Percentiles rank a stretch among this genome's conserved stretches.
Evolutionary conservation across 2,888 invertebrate genomes (phyloP).

Genomic region (Lomographa bimaculata): DNA sequence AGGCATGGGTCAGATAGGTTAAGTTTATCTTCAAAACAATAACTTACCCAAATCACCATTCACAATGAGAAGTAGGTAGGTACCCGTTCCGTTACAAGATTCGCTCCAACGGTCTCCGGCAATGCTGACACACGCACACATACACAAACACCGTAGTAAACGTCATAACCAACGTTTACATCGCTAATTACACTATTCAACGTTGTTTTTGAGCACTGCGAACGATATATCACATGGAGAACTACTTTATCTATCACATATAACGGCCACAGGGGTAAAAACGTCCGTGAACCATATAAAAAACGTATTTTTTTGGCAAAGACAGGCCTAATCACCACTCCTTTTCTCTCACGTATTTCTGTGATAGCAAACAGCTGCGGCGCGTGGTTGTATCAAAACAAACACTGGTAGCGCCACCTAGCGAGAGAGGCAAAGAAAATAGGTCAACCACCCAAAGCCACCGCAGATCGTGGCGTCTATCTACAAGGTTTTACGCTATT

Average conservation of each 20-base stretch:
- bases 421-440: neutral
- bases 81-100: conserved; percentile 75
- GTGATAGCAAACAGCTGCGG: conserved; percentile 83
- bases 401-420: conserved; percentile 69
- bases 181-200: conserved; percentile 69
- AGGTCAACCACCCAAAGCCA: conserved; percentile 8
- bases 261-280: conserved; percentile 53
- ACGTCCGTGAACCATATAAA: conserved; percentile 70
- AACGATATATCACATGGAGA: conserved; percentile 63
- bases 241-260: conserved; percentile 59
- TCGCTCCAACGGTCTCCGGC: conserved; percentile 77
- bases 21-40: conserved; percentile 60
- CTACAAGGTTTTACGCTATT: too few relatives aligned
- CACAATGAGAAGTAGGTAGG: conserved; percentile 52
- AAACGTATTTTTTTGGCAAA: conserved; percentile 73
- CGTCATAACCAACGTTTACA: conserved; percentile 80
- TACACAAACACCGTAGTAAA: conserved; percentile 69
- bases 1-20: conserved; percentile 62
- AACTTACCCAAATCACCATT: conserved; percentile 72
- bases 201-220: conserved; percentile 59
- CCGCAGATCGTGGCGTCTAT: too few relatives aligned
- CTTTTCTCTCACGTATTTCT: conserved; percentile 81
- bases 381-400: conserved; percentile 77
- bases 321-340: conserved; percentile 81
- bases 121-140: conserved; percentile 74